Percentiles rank a stretch among this genome's conserved stretches.
These are phyloP conservation scores for Labrus mixtus DNA, from an alignment of 2,113 vertebrate species.

Conservation along the genomic window DNA sequence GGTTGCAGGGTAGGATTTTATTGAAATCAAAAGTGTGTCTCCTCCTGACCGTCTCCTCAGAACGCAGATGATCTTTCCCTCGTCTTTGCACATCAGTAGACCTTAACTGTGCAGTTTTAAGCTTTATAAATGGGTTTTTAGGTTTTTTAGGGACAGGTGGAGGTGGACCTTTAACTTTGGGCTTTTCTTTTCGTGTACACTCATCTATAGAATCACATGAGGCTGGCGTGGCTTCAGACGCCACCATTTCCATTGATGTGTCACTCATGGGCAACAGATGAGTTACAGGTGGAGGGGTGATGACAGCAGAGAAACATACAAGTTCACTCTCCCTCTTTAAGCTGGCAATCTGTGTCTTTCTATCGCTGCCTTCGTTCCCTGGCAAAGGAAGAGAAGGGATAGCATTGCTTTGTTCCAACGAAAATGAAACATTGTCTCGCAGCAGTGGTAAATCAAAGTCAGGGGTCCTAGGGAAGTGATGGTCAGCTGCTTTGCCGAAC, in stretches of 20 bases:
- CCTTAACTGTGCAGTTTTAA: slow-evolving; percentile 65
- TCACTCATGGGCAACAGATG: slow-evolving; percentile 56
- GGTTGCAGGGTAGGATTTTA: slow-evolving; percentile 35
- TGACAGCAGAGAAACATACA: slow-evolving; percentile 66
- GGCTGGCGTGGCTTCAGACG: neutral
- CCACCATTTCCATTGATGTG: neutral
- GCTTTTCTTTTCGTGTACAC: slow-evolving; percentile 40
- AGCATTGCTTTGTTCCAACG: slow-evolving; percentile 46
- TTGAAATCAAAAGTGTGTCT: slow-evolving; percentile 76
- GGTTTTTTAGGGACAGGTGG: slow-evolving; percentile 84
- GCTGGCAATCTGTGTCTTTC: slow-evolving; percentile 29
- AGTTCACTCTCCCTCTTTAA: slow-evolving; percentile 65
- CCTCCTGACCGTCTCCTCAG: slow-evolving; percentile 73
- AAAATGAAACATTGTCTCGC: slow-evolving; percentile 28
- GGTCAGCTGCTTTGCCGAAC: slow-evolving; percentile 7
- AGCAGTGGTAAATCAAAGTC: slow-evolving; percentile 16
- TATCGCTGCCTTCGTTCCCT: slow-evolving; percentile 31
- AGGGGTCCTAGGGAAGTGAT: neutral
- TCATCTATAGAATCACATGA: slow-evolving; percentile 20
- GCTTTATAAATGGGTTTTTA: slow-evolving; percentile 78
- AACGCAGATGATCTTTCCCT: slow-evolving; percentile 66
- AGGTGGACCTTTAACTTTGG: slow-evolving; percentile 79
- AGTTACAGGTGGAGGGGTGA: slow-evolving; percentile 65
- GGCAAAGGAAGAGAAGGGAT: slow-evolving; percentile 24
- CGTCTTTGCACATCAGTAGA: slow-evolving; percentile 69